Conservation (phyloP, 2,797 vertebrate species). For the Etheostoma nigrum region DNA sequence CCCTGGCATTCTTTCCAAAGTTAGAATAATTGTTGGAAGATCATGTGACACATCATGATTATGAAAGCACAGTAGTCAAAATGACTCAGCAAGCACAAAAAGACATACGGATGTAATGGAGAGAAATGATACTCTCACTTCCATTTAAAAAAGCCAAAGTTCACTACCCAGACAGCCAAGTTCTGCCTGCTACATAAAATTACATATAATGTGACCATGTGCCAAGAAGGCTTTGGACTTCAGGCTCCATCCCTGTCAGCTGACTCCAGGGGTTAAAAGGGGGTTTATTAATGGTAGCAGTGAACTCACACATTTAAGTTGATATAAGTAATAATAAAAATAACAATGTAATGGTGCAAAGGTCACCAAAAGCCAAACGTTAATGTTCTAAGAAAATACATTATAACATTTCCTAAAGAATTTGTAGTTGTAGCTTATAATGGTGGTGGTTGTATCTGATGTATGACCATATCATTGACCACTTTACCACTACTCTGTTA, state of each 20-base stretch:
- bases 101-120: too few species aligned
- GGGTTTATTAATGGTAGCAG: background rate
- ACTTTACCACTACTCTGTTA: background rate
- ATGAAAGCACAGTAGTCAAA: background rate
- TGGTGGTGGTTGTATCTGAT: background rate
- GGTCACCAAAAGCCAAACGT: background rate
- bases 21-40: background rate
- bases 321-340: too few species aligned
- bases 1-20: background rate
- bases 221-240: background rate
- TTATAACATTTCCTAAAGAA: background rate
- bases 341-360: background rate
- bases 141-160: conserved; percentile 5
- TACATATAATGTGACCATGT: background rate
- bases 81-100: conserved; percentile 3
- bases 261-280: conserved; percentile 52
- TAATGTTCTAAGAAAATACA: background rate
- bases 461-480: background rate
- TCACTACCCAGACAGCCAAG: background rate
- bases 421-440: background rate
- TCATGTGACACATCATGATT: conserved; percentile 32
- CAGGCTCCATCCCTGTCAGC: conserved; percentile 58
- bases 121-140: conserved; percentile 62
- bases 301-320: background rate
- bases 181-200: background rate